Evolutionary conservation across 2,888 invertebrate species (phyloP).

Genomic region (Gonocerus acuteangulatus): DNA sequence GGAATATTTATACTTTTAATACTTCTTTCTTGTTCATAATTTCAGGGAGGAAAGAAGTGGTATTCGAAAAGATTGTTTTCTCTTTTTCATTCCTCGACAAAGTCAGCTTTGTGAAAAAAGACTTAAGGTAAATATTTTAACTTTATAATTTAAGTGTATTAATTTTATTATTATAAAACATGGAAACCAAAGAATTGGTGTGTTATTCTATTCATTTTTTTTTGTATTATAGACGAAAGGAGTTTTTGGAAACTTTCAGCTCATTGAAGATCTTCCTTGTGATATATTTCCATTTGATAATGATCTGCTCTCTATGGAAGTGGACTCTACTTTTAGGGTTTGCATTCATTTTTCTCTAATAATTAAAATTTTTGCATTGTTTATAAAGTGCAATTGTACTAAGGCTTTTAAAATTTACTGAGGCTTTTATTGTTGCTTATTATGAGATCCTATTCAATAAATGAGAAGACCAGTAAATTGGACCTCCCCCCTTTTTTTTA

Average conservation of each 20-base stretch:
- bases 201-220: constrained; percentile 8
- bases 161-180: neutral
- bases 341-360: constrained; percentile 37
- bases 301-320: constrained; percentile 88
- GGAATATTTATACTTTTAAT: too few species aligned
- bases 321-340: constrained; percentile 68
- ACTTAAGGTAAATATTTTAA: constrained; percentile 48
- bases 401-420: too few species aligned
- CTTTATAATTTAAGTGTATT: neutral
- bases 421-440: too few species aligned
- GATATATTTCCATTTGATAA: constrained; percentile 85
- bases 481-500: too few species aligned
- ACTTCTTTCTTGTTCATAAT: constrained; percentile 24
- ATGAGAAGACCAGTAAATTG: too few species aligned
- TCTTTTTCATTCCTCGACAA: constrained; percentile 81
- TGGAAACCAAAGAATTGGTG: neutral
- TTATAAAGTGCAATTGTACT: too few species aligned
- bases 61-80: constrained; percentile 65
- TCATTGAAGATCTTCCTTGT: constrained; percentile 76
- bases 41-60: constrained; percentile 47
- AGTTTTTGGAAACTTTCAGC: constrained; percentile 66
- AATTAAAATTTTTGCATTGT: neutral
- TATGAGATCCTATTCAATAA: too few species aligned
- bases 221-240: constrained; percentile 56
- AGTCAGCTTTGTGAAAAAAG: constrained; percentile 81